Conservation (phyloP, 1,140 invertebrate genomes). For the Drosophila sproati region DNA sequence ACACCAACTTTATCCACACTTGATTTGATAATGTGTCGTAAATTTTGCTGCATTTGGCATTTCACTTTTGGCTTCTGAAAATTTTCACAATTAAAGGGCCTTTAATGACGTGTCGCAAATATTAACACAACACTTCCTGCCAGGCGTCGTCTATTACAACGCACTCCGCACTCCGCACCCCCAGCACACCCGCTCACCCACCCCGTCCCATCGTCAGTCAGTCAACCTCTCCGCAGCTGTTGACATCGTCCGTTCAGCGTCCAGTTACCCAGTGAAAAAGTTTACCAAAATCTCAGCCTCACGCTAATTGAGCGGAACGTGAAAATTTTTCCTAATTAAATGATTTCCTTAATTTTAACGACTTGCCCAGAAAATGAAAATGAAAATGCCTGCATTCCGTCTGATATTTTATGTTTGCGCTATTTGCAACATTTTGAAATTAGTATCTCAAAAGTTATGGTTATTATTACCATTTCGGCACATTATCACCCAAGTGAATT, state of each 20-base stretch:
- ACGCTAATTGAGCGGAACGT: conserved; percentile 79
- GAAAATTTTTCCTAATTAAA: conserved; percentile 83
- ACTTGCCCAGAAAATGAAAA: conserved; percentile 30
- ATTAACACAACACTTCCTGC: conserved; percentile 66
- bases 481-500: conserved; percentile 69
- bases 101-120: conserved; percentile 80
- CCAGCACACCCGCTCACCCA: neutral
- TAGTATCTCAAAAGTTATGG: conserved; percentile 76
- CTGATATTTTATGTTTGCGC: conserved; percentile 62
- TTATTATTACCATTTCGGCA: conserved; percentile 51
- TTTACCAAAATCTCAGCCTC: conserved; percentile 37
- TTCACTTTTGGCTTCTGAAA: conserved; percentile 67
- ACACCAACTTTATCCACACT: conserved; percentile 56
- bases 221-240: conserved; percentile 53
- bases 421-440: conserved; percentile 80
- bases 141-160: conserved; percentile 19
- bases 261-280: conserved; percentile 42
- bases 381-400: conserved; percentile 35
- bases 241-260: conserved; percentile 73
- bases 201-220: conserved; percentile 4
- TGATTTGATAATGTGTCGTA: conserved; percentile 77
- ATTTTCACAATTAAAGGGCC: conserved; percentile 74
- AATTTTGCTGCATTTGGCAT: conserved; percentile 56
- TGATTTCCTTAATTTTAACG: conserved; percentile 77
- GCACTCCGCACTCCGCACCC: conserved; percentile 14